Evolutionary conservation across 2,888 invertebrate species (phyloP), one percentile per base, ranked within the genome.

Genomic region (Heteromyza rotundicornis): DNA sequence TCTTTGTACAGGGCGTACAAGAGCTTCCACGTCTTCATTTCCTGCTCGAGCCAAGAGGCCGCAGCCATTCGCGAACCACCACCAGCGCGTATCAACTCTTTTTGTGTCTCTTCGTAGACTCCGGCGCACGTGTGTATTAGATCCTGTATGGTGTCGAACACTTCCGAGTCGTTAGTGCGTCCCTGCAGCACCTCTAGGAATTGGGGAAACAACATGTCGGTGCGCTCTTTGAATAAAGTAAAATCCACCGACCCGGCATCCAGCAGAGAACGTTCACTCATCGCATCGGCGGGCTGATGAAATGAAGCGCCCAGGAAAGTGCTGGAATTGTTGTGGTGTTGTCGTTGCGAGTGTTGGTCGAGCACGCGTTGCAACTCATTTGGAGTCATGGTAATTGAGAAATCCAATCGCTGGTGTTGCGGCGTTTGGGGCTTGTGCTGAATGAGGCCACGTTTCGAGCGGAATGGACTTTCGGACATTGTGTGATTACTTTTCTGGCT

Each of bases 21-120:
- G 22, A 97, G 85, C 70, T 92, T 88, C 96, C 96, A 97, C 0
- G 94, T 95, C 75, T 94, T 92, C 32, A 92, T 87, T 80, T 97
- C 97, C 73, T 91, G 89, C 65, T 91, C 89, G 36, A 96, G 75
- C 88, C 89, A 89, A 77, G 52, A 84, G 27, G 67, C 68, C 27
- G 24, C 68, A 1, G 63, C 58, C 59, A 70, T 64, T 20, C 62
- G 64, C 54, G 67, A 16, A 0, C 67, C 71, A 2, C 65, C 69
- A 17, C 64, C 55, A 2, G 67, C 66, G 1, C 70, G 70, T 3
- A 70, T 63, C 1, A 68, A 65, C 2, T 80, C 76, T 10, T 71
- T 68, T 22, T 74, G 67, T 7, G 73, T 60, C n/a, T 80, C 77
- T 5, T 81, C 81, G 5, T 77, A 52, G 0, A 78, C 74, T 1